These are phyloP conservation scores for Torymus tubicola DNA, from an alignment of 2,888 invertebrate genomes.

Conservation along the genomic window DNA sequence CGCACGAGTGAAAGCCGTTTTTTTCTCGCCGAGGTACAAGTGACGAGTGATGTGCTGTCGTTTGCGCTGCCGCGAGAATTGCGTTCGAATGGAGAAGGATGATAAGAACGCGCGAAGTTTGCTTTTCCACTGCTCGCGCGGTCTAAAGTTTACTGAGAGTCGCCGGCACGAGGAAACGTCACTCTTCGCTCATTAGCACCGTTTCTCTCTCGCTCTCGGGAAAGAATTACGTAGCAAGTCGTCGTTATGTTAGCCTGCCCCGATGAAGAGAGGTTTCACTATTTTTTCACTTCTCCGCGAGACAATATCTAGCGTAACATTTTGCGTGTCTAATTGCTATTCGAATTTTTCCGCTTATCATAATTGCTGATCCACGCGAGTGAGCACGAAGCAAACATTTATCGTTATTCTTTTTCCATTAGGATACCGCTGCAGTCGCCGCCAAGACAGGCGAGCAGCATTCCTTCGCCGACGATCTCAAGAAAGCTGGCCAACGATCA, in stretches of 20 bases:
- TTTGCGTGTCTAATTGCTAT: not conserved
- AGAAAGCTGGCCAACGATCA: constrained; percentile 40
- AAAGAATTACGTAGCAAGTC: no score
- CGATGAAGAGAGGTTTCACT: not conserved
- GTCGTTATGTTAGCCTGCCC: not conserved
- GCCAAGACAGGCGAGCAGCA: constrained; percentile 74
- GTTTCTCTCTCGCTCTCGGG: no score
- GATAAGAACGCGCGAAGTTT: constrained; percentile 20
- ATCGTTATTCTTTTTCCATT: not conserved
- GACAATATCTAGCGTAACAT: no score
- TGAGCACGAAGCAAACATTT: not conserved
- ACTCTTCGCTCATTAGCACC: no score
- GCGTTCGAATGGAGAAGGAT: no score
- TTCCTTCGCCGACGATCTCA: constrained; percentile 76
- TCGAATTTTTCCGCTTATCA: not conserved
- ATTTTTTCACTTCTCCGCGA: not conserved
- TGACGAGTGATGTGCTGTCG: no score
- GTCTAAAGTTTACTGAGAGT: not conserved
- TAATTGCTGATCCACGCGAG: not conserved
- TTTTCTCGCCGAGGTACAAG: not conserved
- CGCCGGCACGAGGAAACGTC: not conserved
- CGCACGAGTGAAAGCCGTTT: not conserved
- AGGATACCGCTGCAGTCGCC: constrained; percentile 53
- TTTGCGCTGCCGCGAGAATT: no score
- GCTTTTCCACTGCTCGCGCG: constrained; percentile 2